Base-by-base conservation (phyloP, 2,113 vertebrate species). In the Gambusia affinis region DNA sequence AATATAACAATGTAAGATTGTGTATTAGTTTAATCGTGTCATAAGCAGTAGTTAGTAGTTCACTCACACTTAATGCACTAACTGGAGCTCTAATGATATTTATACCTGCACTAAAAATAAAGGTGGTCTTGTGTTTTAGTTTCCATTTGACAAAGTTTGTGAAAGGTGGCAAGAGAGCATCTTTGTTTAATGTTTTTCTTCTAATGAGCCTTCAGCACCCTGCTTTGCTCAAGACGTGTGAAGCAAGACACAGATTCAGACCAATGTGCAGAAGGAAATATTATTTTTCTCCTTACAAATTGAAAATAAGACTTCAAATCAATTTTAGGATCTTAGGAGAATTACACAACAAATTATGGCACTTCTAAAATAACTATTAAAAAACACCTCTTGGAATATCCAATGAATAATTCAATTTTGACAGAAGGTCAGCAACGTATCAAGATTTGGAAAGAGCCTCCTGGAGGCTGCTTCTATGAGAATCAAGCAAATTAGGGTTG, bases 51-150 rank as follows among this genome's bases (percentile, higher is more conserved):
- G 84, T 84, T 80, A 72, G 69, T 70, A 86, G 66, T 69, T 64
- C 70, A 81, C 44, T 47, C 73, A 19, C 80, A 82, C 75, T 87
- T 83, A 75, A 76, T 76, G 84, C 85, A 83, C 79, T 87, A 51
- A 30, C 28, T 39, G 39, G 72, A 74, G 60, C 79, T 73, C 70
- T 90, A 91, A 93, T 91, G 80, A 91, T 89, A 92, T 91, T 92
- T 87, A 89, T 84, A 92, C 92, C 92, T 89, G 87, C 79, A 76
- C 85, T 85, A 84, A 87, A 87, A 90, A 89, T 83, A 89, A 89
- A 89, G 61, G 73, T 47, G 80, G 12, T 72, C 82, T 75, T 80
- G 68, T 84, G 51, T 78, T 47, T 47, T 19, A 19, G 44, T 47
- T 47, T 47, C 17, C 15, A 47, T 37, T 86, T 78, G 73, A 90